Evolutionary conservation across 1,140 invertebrate genomes (phyloP), one percentile per base, ranked within the genome.

Genomic region (Spodoptera frugiperda): DNA sequence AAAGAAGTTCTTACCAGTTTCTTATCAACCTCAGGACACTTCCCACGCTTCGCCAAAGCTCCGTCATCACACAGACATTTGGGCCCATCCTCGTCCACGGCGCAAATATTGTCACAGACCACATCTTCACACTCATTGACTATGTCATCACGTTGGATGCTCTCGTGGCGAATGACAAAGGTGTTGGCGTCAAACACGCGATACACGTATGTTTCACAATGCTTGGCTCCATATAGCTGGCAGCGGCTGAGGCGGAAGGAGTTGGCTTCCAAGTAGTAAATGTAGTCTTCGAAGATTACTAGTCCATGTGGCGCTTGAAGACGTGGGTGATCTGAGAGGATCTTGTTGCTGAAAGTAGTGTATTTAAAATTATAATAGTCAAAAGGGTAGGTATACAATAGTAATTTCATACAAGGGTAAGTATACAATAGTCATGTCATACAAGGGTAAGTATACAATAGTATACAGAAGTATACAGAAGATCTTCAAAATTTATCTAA

Each of bases 261-360:
- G 15, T 93, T 91, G 17, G 88, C 85, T 14, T 89, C 94, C 0
- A 95, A 83, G 84, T 95, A 96, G 80, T 95, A 96, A 0, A 96
- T 87, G 53, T 94, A 87, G 81, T 96, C 95, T 84, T 96, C 96
- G 84, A 95, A 96, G 11, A 96, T 82, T n/a, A 87, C 93, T 0
- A 96, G 81, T 0, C 91, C 91, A 1, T 88, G 88, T 0, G 93
- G 95, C 49, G 90, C 90, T 55, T 91, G 90, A 0, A 95, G 79
- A 3, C 94, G 93, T 2, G 85, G 85, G 1, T 93, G 87, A 33
- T 95, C 87, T n/a, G 89, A 76, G 8, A 94, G 80, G 2, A 97
- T 91, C 1, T 95, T 78, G 70, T 92, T 91, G 12, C 90, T 87
- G 81, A 10, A 82, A 80, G 19, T 30, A 59, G 65, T 19, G 12